These are phyloP conservation scores for Sycobia sp. DNA, from an alignment of 1,140 invertebrate genomes.

Conservation along the genomic window DNA sequence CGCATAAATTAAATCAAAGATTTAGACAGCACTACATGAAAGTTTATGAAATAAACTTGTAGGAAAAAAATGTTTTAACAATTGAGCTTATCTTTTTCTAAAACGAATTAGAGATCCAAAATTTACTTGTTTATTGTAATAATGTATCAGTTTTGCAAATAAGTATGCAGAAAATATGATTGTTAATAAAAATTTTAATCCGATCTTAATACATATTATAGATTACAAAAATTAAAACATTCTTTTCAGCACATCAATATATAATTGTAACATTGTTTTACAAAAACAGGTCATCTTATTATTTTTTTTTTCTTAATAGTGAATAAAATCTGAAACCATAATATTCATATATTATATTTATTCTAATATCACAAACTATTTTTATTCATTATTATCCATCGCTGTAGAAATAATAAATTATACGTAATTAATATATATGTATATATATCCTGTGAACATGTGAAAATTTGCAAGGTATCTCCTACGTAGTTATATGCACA, in stretches of 20 bases:
- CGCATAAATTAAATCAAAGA: no score
- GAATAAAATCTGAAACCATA: constrained; percentile 24
- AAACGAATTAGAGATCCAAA: neutral
- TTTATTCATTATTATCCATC: constrained; percentile 27
- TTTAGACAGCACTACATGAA: no score
- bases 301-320: constrained; percentile 7
- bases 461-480: constrained; percentile 34
- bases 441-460: no score
- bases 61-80: constrained; percentile 13
- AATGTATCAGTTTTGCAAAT: neutral
- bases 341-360: constrained; percentile 29
- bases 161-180: no score
- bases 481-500: constrained; percentile 28
- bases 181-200: no score
- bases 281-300: constrained; percentile 11
- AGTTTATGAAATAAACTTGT: neutral
- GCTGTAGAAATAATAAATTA: constrained; percentile 23
- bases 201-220: no score
- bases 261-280: constrained; percentile 2
- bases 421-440: no score
- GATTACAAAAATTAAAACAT: constrained; percentile 26
- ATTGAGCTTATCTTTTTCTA: no score
- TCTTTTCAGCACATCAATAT: neutral
- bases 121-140: neutral
- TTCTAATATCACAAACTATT: constrained; percentile 37